These are phyloP conservation scores for Caenorhabditis briggsae DNA, from an alignment of 1,140 invertebrate genomes.

Conservation along the genomic window DNA sequence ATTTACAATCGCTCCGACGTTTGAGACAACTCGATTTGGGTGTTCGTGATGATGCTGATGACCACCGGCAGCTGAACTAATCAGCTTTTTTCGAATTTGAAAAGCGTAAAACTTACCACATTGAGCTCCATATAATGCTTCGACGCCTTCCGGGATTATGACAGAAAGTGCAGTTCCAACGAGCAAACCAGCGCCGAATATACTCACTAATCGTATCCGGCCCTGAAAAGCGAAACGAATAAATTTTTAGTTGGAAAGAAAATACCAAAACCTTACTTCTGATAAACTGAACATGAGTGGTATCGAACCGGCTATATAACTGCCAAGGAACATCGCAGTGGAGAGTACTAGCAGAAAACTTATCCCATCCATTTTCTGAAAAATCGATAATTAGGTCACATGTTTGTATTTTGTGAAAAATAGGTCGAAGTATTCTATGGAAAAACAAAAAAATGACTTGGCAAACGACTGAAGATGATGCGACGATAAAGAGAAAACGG, in stretches of 20 bases:
- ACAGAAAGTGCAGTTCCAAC: constrained; percentile 96
- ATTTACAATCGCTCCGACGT: constrained; percentile 16
- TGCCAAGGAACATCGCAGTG: constrained; percentile 91
- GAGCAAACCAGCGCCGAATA: constrained; percentile 95
- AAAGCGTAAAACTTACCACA: constrained; percentile 64
- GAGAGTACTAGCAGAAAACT: constrained; percentile 44
- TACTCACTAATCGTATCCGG: constrained; percentile 91
- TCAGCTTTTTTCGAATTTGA: neutral
- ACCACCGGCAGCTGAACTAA: neutral
- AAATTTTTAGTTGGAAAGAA: neutral
- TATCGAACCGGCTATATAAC: constrained; percentile 91
- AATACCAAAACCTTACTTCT: constrained; percentile 84
- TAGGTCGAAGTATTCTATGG: neutral
- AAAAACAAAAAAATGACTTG: constrained; percentile 31
- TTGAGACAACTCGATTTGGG: constrained; percentile 8
- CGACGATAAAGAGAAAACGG: constrained; percentile 15
- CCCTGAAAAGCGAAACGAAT: constrained; percentile 83
- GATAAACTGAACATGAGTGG: constrained; percentile 92
- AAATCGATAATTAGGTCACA: neutral
- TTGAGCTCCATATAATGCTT: constrained; percentile 83
- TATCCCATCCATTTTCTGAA: constrained; percentile 26
- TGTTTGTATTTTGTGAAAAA: neutral
- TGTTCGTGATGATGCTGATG: constrained; percentile 49
- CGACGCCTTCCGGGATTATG: constrained; percentile 97
- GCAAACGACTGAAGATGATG: constrained; percentile 11